Base-by-base conservation (phyloP, 2,113 vertebrate species). In the Polypterus bichir region DNA sequence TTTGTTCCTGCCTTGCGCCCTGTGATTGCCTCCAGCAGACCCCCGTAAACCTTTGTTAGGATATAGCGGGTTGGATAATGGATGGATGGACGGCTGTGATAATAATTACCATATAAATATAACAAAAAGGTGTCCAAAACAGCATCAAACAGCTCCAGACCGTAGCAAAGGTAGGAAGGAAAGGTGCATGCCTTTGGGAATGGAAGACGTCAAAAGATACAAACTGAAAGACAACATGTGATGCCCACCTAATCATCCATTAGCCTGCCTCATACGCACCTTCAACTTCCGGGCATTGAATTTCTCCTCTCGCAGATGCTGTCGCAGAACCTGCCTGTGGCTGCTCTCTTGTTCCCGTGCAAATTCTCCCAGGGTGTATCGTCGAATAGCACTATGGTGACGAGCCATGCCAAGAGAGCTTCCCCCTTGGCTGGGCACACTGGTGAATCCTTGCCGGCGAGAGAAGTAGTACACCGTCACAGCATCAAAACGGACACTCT, bases 381-480 rank as follows among this genome's bases (percentile, higher is more conserved):
- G 87, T 46, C 89, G 85, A 45, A 95, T 89, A 10, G 88, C 90
- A 73, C 87, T 93, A 79, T 97, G 95, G 65, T 88, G 89, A 0
- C 85, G 89, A 5, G 93, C 93, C 95, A 98, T 98, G 69, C 95
- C 95, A 79, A 98, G 82, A 5, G 94, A 97, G 80, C 95, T 98
- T 67, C 95, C 95, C 0, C 95, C 95, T 46, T 97, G 94, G 76
- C 95, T 98, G 80, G 95, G 95, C 66, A 98, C 95, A 3, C 95
- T 97, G 75, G 94, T 98, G 77, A 98, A 98, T n/a, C 95, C 95
- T 79, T 98, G 95, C 61, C 89, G 89, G 46, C 93, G 84, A 48
- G 93, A 91, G 27, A 98, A 98, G 83, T 97, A 97, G 71, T 93
- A 98, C 1, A 97, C 94, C 0, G 94, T 98, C 76, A 98, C 95